Evolutionary conservation across 2,888 invertebrate genomes (phyloP).

Genomic region (Hypsopygia costalis): DNA sequence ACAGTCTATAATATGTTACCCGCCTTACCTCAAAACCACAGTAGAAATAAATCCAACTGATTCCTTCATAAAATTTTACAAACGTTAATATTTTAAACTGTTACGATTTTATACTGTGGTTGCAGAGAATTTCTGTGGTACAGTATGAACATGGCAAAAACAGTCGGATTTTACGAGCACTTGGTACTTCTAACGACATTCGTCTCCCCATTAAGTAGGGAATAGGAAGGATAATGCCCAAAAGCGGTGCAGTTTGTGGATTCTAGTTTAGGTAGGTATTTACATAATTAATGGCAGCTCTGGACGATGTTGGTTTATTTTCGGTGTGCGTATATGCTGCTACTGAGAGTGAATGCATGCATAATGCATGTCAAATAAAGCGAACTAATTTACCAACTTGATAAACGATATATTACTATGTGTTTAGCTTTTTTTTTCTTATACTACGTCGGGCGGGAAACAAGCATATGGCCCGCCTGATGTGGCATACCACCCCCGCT

Average conservation of each 20-base stretch:
- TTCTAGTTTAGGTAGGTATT: constrained; percentile 55
- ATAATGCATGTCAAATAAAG: no score
- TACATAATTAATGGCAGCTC: constrained; percentile 58
- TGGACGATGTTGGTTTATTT: constrained; percentile 29
- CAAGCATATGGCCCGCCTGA: no score
- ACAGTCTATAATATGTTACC: neutral
- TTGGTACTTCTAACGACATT: constrained; percentile 71
- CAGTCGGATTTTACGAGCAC: constrained; percentile 65
- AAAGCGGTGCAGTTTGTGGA: constrained; percentile 65
- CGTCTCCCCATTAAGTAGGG: constrained; percentile 68
- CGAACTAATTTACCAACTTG: no score
- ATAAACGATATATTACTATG: no score
- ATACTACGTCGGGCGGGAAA: no score
- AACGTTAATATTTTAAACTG: no score
- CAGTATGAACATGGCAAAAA: constrained; percentile 42
- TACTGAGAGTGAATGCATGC: neutral
- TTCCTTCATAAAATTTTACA: neutral
- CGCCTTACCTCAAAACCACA: neutral
- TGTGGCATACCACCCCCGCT: no score
- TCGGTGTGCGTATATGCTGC: neutral
- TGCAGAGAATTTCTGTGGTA: constrained; percentile 21
- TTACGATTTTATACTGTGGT: constrained; percentile 11
- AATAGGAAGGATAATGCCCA: constrained; percentile 64
- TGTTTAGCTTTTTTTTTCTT: no score
- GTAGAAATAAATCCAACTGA: neutral